These are phyloP conservation scores for Toxotes lorentzi DNA, from an alignment of 2,797 vertebrate genomes.

Conservation along the genomic window DNA sequence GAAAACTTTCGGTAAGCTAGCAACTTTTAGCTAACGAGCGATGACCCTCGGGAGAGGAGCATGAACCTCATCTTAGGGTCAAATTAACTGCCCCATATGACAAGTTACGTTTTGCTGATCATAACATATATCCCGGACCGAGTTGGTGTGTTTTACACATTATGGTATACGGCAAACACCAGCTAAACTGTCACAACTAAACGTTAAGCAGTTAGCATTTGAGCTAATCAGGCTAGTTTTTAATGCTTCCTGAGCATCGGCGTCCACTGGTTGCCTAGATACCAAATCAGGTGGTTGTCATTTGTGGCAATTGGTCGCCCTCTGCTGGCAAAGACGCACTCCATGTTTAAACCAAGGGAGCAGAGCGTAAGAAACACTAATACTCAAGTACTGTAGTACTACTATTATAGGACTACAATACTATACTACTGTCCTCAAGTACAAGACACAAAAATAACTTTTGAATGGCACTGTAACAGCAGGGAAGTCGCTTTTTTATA, in stretches of 20 bases:
- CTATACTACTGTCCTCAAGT: background rate
- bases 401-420: background rate
- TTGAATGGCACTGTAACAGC: background rate
- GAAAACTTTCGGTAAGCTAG: background rate
- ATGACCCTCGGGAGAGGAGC: background rate
- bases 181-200: background rate
- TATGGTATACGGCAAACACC: background rate
- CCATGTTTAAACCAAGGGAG: background rate
- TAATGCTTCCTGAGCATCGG: background rate
- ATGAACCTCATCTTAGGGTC: too few species aligned
- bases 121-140: background rate
- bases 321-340: slow-evolving; percentile 40
- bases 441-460: background rate
- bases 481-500: background rate
- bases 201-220: background rate
- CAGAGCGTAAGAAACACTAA: background rate
- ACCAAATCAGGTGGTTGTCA: slow-evolving; percentile 23
- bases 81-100: background rate
- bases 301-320: slow-evolving; percentile 60
- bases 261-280: slow-evolving; percentile 72
- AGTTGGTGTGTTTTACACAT: background rate
- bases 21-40: background rate
- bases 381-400: background rate
- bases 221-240: slow-evolving; percentile 26
- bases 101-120: rapidly evolving